phyloP scores from a whole-genome alignment of 2,113 vertebrate genomes.

The Cyphomyrus discorhynchus region DNA sequence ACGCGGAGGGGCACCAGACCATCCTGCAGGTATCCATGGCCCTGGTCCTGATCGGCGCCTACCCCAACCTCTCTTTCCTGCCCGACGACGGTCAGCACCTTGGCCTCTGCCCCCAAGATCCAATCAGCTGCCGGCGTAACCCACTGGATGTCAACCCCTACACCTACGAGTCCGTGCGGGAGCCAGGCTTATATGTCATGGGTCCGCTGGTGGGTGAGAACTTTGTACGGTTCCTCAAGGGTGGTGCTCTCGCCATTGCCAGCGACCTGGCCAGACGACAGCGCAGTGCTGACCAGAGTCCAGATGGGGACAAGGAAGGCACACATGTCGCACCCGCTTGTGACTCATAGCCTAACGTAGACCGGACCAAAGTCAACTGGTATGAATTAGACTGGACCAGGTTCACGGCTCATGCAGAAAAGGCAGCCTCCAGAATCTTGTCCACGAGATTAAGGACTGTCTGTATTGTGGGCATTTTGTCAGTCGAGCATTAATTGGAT shows the following conservation, averaged over 20 bases:
- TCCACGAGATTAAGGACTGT: background rate
- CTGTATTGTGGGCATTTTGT: background rate
- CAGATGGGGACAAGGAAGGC: background rate
- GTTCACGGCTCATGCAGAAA: background rate
- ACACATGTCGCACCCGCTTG: background rate
- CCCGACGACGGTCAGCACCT: constrained; percentile 42
- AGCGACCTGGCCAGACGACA: constrained; percentile 51
- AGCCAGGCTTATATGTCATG: constrained; percentile 62
- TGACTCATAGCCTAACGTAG: background rate
- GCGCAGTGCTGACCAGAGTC: background rate
- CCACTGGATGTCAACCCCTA: constrained; percentile 61
- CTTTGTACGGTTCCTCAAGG: constrained; percentile 70
- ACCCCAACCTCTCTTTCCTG: constrained; percentile 63
- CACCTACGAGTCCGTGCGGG: constrained; percentile 48
- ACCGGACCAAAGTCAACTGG: background rate
- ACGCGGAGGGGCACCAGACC: constrained; percentile 37
- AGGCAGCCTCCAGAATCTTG: background rate
- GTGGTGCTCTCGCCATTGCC: constrained; percentile 61
- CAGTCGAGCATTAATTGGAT: background rate
- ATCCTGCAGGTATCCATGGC: constrained; percentile 62
- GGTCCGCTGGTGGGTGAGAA: constrained; percentile 70
- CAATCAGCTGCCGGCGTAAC: constrained; percentile 61
- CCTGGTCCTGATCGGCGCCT: constrained; percentile 63
- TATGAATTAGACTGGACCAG: background rate
- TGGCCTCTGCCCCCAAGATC: constrained; percentile 38